Conservation (phyloP, 2,797 vertebrate species). For the Paratrypauchen microcephalus region DNA sequence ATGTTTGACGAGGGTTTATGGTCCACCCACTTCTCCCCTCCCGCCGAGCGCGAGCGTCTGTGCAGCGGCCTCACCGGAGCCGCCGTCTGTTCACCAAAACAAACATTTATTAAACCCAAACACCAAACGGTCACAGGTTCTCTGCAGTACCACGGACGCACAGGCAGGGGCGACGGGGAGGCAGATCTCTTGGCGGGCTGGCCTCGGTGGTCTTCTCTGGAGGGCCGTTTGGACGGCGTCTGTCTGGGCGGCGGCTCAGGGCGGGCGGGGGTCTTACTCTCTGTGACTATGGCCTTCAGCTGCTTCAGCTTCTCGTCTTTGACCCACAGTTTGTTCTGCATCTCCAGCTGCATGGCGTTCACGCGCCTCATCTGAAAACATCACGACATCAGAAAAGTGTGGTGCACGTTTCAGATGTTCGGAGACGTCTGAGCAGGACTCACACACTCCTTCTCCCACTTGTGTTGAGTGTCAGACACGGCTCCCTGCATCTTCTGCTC, state of each 20-base stretch:
- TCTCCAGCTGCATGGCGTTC: conserved; percentile 92
- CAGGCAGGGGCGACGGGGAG: conserved; percentile 78
- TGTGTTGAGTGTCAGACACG: conserved; percentile 85
- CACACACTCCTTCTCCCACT: conserved; percentile 97
- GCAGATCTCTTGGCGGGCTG: conserved; percentile 51
- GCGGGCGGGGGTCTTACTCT: conserved; percentile 70
- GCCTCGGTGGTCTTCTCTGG: conserved; percentile 5
- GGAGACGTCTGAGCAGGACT: conserved; percentile 65
- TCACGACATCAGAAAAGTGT: not conserved
- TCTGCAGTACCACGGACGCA: conserved; percentile 65
- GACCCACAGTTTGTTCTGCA: conserved; percentile 99
- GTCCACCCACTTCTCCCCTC: conserved; percentile 93
- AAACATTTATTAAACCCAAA: not conserved
- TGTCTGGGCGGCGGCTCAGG: conserved; percentile 64
- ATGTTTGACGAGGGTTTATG: conserved; percentile 87
- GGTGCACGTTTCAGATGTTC: not conserved
- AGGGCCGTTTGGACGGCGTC: conserved; percentile 58
- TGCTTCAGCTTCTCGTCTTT: conserved; percentile 98
- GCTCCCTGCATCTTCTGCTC: conserved; percentile 89
- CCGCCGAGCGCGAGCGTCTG: conserved; percentile 88
- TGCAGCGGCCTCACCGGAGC: conserved; percentile 78
- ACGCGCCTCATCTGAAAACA: conserved; percentile 84
- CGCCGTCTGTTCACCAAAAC: conserved; percentile 66
- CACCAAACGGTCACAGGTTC: no score
- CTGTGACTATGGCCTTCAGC: conserved; percentile 93